A percentile compares a stretch with the other conserved stretches of the same genome.
Evolutionary conservation across 2,797 vertebrate genomes (phyloP).

Genomic region (Scarus forsteni): DNA sequence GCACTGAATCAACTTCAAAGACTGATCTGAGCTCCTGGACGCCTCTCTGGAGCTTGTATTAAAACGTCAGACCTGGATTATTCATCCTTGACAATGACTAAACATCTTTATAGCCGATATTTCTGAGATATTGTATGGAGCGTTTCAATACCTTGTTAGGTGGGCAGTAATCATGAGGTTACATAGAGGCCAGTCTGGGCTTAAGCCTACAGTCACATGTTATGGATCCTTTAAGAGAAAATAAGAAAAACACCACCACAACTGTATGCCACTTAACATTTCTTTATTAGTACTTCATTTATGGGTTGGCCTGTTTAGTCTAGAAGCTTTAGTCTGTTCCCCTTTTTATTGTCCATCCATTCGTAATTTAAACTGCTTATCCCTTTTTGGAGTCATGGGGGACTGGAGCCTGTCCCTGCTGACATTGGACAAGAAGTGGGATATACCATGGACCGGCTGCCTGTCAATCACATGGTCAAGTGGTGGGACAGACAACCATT

Average conservation of each 20-base stretch:
- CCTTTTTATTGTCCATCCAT: too few relatives aligned
- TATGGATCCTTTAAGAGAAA: constrained; percentile 5
- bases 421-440: too few relatives aligned
- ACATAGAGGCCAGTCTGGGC: constrained; percentile 15
- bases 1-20: constrained; percentile 40
- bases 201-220: constrained; percentile 46
- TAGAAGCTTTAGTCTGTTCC: too few relatives aligned
- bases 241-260: not conserved
- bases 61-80: not conserved
- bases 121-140: not conserved
- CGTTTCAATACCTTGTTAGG: not conserved
- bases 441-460: too few relatives aligned
- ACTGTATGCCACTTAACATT: not conserved
- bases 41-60: not conserved
- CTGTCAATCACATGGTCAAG: too few relatives aligned
- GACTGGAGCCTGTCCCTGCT: too few relatives aligned
- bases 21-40: constrained; percentile 3
- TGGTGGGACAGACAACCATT: too few relatives aligned
- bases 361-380: too few relatives aligned
- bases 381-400: too few relatives aligned
- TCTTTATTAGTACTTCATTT: not conserved
- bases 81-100: not conserved
- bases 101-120: not conserved
- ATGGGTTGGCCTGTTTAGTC: not conserved
- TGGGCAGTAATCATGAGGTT: constrained; percentile 36